Base-by-base conservation (phyloP, 2,113 vertebrate genomes). In the Himantopus leucocephalus region DNA sequence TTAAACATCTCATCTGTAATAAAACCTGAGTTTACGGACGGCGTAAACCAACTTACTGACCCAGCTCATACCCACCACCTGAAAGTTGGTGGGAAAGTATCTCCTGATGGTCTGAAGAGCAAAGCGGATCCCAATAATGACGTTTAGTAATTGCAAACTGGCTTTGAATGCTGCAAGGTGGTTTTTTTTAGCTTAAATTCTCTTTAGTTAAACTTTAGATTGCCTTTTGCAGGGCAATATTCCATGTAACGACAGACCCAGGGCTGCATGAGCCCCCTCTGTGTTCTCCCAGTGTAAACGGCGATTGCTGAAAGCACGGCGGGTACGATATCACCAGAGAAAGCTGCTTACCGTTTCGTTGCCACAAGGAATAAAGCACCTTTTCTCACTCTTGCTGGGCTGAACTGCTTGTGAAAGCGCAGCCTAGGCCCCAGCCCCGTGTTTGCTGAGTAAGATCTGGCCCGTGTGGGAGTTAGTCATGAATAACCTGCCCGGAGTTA, bases 401-500 rank as follows among this genome's bases (percentile, higher is more conserved):
- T 96, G 84, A 97, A 76, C 79, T 96, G 87, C 64, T 48, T 98
- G 90, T 98, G 97, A 95, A 97, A 97, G 77, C 3, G 3, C 75
- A 97, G 97, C 79, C 91, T 89, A 92, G 91, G 93, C 94, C 71
- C 48, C 96, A 91, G 94, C 95, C 94, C 85, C 27, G 9, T 68
- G 97, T 96, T 97, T 97, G 97, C 97, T 98, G 98, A 99, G 96
- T 98, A 96, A 98, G 95, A 97, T 97, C 91, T 93, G 92, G 83
- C 93, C 96, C 66, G 83, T 94, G 98, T 98, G 98, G 98, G 98
- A 98, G 98, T 97, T 70, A 97, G 79, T 95, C 96, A 97, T 97
- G 97, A 98, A 97, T 97, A 98, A 98, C 93, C 94, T 94, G 93
- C 84, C 64, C 58, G 8, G 92, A 56, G 84, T 76, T 89, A 64